Base-by-base conservation (phyloP, 2,888 invertebrate genomes). In the Mesochorus sp. region DNA sequence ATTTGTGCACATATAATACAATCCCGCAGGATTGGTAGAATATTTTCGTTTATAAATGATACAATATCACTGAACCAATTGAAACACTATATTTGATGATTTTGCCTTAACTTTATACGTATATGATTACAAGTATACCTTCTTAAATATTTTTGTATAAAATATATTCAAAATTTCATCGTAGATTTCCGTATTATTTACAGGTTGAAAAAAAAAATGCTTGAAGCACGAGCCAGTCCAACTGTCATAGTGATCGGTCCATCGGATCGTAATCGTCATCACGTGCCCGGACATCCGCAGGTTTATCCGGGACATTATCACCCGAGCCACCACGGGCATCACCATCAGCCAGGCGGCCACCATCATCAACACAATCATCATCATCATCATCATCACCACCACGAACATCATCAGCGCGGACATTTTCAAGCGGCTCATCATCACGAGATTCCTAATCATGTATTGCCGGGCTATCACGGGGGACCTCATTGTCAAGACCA, bases 381-480 rank as follows among this genome's bases (percentile, higher is more conserved):
- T 2, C 72, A 67, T 14, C 39, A 47, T 55, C 72, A 44, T 5
- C 75, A 44, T 5, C 47, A 62, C 3, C 59, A 68, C 21, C 74
- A 79, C 37, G 61, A 24, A 10, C 72, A 34, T 51, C 59, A 26
- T 8, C 71, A 74, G 3, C 51, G 72, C 55, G 68, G 57, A 10
- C 55, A 31, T 3, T 37, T 21, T 28, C 44, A 61, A 34, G 34
- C 28, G 14, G 51, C 34, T 26, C 53, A 47, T 34, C 79, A 76
- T 34, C 51, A 53, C 34, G 76, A 53, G 3, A 62, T 26, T 0
- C 68, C 62, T 0, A 57, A 55, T 39, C 55, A 72, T 44, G 47
- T 57, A 19, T 24, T 49, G 2, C 21, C 21, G 2, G 2, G 3
- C 74, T n/a, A 71, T 31, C 51, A 68, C n/a, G 80, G 68, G 4